Evolutionary conservation across 2,797 vertebrate genomes (phyloP).

Genomic region (Eurystomus glaucurus): DNA sequence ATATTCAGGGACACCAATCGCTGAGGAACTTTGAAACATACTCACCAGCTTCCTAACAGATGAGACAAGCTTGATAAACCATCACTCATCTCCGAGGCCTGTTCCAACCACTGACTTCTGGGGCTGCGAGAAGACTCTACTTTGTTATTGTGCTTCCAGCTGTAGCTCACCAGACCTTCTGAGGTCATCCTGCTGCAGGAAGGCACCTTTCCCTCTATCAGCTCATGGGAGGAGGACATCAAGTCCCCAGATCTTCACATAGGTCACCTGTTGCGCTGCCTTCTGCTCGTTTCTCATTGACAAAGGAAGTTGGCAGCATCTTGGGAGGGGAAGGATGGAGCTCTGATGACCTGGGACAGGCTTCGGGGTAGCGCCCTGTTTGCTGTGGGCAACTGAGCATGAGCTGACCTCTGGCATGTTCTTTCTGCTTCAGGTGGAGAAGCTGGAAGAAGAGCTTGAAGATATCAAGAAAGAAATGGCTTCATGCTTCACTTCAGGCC

Average conservation of each 20-base stretch:
- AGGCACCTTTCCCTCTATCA: not conserved
- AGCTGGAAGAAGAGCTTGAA: slow-evolving; percentile 88
- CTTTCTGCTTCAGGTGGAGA: slow-evolving; percentile 81
- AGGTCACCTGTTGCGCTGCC: not conserved
- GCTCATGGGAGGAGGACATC: not conserved
- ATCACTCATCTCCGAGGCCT: not conserved
- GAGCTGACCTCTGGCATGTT: not conserved
- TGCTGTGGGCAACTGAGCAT: not conserved
- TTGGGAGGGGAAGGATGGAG: not conserved
- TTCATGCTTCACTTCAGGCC: not conserved
- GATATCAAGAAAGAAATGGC: slow-evolving; percentile 86
- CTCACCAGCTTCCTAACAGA: not conserved
- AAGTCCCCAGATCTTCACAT: not conserved
- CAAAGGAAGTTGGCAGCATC: not conserved
- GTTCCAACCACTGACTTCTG: not conserved
- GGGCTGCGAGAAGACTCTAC: not conserved
- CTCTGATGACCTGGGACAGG: not conserved
- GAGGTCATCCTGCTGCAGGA: not conserved
- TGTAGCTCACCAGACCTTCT: not conserved
- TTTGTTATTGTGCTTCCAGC: not conserved
- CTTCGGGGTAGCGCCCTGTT: not conserved
- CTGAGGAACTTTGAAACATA: not conserved
- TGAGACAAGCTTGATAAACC: not conserved
- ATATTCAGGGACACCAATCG: not conserved
- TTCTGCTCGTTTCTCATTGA: not conserved